Evolutionary conservation across 1,140 invertebrate species (phyloP), one percentile per base, ranked within the genome.

Genomic region (Thaumatotibia leucotreta): DNA sequence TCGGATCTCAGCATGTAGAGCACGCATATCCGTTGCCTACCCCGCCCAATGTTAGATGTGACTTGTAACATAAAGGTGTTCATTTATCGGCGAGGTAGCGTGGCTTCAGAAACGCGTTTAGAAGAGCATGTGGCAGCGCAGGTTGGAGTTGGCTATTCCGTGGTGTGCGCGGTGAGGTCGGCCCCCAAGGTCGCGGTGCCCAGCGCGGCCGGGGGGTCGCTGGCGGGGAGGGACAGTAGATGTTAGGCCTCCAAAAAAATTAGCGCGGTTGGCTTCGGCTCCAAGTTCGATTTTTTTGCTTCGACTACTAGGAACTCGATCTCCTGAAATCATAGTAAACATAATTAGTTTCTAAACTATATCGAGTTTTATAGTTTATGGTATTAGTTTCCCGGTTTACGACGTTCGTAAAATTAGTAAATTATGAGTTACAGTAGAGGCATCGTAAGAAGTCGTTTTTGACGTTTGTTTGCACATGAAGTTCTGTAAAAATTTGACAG

Each of bases 221-320:
- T 95, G 93, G 94, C 93, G 93, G 94, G 94, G 94, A 94, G 93
- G 93, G 93, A 94, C 88, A 94, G 93, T 93, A 94, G 94, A 93
- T 96, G 95, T 95, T 96, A 96, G 94, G 95, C 95, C 93, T 97
- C 96, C 91, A 97, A 90, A 91, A 97, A 97, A 89, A 97, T 97
- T 52, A 97, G 92, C 62, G 96, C 96, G 76, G 96, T 96, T 69
- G 96, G 96, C 92, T 97, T 97, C 73, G 96, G 96, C 91, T 97
- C 96, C 80, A 97, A 92, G 87, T 97, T 97, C 76, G 96, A 97
- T 89, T 97, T 97, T 88, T 97, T 97, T 69, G 96, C 95, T 89
- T 97, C 96, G 52, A 96, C 94, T 50, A 98, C 96, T 77, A 97
- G 93, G 91, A 98, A 97, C 92, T 97, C 96, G 79, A 98, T 96